These are phyloP conservation scores for Mantis religiosa DNA, from an alignment of 2,888 invertebrate species.

Conservation along the genomic window DNA sequence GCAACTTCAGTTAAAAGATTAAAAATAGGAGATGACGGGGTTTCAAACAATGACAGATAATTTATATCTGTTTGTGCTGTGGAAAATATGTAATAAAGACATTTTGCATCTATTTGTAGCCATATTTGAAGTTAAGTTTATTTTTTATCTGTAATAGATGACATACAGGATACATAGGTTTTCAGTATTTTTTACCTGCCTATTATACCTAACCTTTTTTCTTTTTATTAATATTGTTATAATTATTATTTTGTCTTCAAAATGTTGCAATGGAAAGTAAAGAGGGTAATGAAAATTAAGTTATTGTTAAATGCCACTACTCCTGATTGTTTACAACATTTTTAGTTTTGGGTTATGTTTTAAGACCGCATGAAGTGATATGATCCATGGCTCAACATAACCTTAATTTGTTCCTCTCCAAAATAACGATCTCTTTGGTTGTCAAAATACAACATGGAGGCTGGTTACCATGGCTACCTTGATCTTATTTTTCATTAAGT, in stretches of 20 bases:
- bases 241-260: not conserved
- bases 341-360: not conserved
- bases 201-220: not conserved
- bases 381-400: not conserved
- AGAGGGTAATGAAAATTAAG: too few relatives aligned
- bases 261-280: not conserved
- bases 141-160: not conserved
- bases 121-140: not conserved
- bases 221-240: too few relatives aligned
- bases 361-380: not conserved
- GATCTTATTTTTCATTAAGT: not conserved
- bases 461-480: not conserved
- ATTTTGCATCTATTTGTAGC: not conserved
- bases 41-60: not conserved
- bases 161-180: not conserved
- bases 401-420: not conserved
- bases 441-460: not conserved
- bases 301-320: not conserved
- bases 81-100: not conserved
- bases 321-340: not conserved
- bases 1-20: constrained; percentile 6
- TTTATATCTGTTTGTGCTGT: not conserved
- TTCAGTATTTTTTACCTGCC: not conserved
- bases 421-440: not conserved
- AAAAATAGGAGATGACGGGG: not conserved